phyloP scores from a whole-genome alignment of 2,113 vertebrate species.

The Gila orcuttii region DNA sequence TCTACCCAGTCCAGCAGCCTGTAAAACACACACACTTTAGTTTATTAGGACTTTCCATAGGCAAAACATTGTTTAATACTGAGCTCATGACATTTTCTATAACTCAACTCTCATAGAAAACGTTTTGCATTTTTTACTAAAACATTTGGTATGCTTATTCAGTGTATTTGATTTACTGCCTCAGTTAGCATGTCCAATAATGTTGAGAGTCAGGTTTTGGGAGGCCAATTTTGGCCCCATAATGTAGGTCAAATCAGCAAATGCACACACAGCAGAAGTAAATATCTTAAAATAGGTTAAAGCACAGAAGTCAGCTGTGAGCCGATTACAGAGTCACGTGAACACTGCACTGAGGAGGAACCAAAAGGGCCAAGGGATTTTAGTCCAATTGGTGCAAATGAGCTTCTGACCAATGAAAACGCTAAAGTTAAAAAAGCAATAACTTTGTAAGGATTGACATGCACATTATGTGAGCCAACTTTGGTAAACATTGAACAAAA shows the following conservation, averaged over 20 bases:
- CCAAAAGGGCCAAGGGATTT: not conserved
- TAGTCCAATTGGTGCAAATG: not conserved
- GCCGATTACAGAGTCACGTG: not conserved
- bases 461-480: not conserved
- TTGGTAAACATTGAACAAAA: not conserved
- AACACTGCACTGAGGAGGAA: not conserved
- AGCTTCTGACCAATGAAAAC: not conserved
- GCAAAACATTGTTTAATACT: no score
- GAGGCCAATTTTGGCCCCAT: not conserved
- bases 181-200: not conserved
- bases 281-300: not conserved
- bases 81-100: no score
- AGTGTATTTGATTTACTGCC: not conserved
- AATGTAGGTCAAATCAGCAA: not conserved
- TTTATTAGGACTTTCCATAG: no score
- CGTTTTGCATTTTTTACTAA: not conserved
- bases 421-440: not conserved
- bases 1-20: constrained; percentile 94
- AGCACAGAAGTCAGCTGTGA: not conserved
- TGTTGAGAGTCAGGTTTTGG: not conserved
- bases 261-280: not conserved
- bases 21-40: constrained; percentile 51
- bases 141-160: not conserved
- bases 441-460: not conserved
- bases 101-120: not conserved